Evolutionary conservation across 2,888 invertebrate genomes (phyloP).

Genomic region (Oscheius sp.): DNA sequence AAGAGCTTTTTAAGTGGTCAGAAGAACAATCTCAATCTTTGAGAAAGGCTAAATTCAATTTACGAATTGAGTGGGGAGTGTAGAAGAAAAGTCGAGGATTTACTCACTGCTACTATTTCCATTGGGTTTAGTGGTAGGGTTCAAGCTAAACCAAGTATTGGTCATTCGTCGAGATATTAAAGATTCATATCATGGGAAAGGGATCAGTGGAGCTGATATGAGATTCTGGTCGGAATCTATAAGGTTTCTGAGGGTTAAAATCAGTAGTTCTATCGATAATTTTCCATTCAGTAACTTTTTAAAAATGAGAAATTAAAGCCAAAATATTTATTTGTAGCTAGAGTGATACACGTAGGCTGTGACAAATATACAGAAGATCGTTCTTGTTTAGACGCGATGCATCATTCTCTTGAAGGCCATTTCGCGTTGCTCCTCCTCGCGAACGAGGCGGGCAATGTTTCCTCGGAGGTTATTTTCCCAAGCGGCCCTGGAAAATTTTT

Average conservation of each 20-base stretch:
- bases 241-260: too few species aligned
- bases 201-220: too few species aligned
- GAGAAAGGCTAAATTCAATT: neutral
- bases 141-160: too few species aligned
- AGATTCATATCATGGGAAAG: too few species aligned
- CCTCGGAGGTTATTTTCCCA: slow-evolving; percentile 14
- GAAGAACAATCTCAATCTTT: neutral
- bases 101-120: too few species aligned
- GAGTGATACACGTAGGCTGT: neutral
- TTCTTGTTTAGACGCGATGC: slow-evolving; percentile 7
- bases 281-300: neutral
- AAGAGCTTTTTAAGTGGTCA: neutral
- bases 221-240: too few species aligned
- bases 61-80: neutral
- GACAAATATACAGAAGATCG: neutral
- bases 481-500: slow-evolving; percentile 1
- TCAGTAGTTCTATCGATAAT: too few species aligned
- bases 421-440: slow-evolving; percentile 19
- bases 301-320: neutral
- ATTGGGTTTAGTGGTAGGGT: too few species aligned
- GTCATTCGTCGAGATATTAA: too few species aligned
- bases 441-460: slow-evolving; percentile 21
- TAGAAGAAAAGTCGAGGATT: too few species aligned
- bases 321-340: neutral
- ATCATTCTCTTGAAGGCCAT: slow-evolving; percentile 13